Conservation (phyloP, 1,140 invertebrate genomes). For the Drosophila orena region DNA sequence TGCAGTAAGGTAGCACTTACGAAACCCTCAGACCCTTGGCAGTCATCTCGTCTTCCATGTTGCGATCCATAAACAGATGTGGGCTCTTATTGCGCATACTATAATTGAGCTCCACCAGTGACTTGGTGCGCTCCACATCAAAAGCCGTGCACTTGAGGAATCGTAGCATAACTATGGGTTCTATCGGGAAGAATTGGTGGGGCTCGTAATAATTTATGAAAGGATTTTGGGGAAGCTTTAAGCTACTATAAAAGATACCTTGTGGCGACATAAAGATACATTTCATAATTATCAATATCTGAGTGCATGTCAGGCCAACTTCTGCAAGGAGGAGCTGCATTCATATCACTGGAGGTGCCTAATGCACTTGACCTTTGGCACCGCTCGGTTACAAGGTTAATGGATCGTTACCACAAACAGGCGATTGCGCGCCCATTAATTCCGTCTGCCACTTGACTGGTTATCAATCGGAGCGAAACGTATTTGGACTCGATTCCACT, state of each 20-base stretch:
- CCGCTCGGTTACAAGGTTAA: slow-evolving; percentile 19
- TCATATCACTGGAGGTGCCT: background rate
- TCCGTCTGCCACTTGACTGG: slow-evolving; percentile 12
- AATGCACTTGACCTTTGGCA: slow-evolving; percentile 20
- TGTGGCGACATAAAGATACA: no score
- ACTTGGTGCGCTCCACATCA: slow-evolving; percentile 87
- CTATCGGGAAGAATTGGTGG: slow-evolving; percentile 15
- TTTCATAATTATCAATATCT: no score
- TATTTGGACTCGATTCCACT: background rate
- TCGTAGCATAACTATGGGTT: slow-evolving; percentile 60
- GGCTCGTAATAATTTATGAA: no score
- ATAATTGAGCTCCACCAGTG: slow-evolving; percentile 88
- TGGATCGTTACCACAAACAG: slow-evolving; percentile 18
- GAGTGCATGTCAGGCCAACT: background rate
- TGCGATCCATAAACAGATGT: slow-evolving; percentile 88
- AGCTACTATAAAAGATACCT: no score
- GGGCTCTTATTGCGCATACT: slow-evolving; percentile 87
- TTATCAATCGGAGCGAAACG: slow-evolving; percentile 31
- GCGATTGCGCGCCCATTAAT: slow-evolving; percentile 29
- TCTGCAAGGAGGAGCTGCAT: background rate
- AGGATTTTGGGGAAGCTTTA: no score
- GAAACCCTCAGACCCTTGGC: slow-evolving; percentile 86
- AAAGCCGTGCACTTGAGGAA: slow-evolving; percentile 85
- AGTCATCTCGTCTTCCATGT: slow-evolving; percentile 87
- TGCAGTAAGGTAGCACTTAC: no score